phyloP scores from a whole-genome alignment of 2,888 invertebrate genomes.

The Seladonia tumulorum region DNA sequence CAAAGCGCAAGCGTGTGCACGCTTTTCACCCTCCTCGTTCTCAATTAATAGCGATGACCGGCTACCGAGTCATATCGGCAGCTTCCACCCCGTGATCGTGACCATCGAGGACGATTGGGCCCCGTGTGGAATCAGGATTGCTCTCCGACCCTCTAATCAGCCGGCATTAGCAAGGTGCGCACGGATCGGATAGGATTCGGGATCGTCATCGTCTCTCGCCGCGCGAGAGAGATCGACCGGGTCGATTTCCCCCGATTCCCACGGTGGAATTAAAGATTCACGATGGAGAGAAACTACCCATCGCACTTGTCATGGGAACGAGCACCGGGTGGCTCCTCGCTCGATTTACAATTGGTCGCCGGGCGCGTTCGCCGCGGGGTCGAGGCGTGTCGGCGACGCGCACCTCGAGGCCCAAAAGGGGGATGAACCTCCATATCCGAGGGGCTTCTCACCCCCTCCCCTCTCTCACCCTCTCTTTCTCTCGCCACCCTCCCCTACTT shows the following conservation, averaged over 20 bases:
- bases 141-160: constrained; percentile 41
- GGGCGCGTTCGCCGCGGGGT: constrained; percentile 53
- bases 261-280: constrained; percentile 83
- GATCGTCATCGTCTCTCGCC: not conserved
- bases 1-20: not conserved
- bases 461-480: not conserved
- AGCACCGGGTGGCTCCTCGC: constrained; percentile 74
- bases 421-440: constrained; percentile 60
- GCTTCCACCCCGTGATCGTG: not conserved
- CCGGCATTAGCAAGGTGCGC: constrained; percentile 53
- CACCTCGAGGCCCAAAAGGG: constrained; percentile 64
- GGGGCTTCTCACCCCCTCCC: constrained; percentile 43
- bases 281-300: constrained; percentile 73
- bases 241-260: constrained; percentile 72
- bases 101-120: not conserved
- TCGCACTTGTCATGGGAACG: constrained; percentile 84
- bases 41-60: not conserved
- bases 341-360: constrained; percentile 68
- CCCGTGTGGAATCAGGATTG: constrained; percentile 5
- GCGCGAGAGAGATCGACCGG: constrained; percentile 18
- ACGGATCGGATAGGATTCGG: constrained; percentile 42
- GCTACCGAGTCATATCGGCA: not conserved
- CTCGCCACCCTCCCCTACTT: constrained; percentile 37
- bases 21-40: not conserved
- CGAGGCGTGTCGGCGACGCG: constrained; percentile 64